These are phyloP conservation scores for Ruditapes philippinarum DNA, from an alignment of 1,140 invertebrate species.

Conservation along the genomic window DNA sequence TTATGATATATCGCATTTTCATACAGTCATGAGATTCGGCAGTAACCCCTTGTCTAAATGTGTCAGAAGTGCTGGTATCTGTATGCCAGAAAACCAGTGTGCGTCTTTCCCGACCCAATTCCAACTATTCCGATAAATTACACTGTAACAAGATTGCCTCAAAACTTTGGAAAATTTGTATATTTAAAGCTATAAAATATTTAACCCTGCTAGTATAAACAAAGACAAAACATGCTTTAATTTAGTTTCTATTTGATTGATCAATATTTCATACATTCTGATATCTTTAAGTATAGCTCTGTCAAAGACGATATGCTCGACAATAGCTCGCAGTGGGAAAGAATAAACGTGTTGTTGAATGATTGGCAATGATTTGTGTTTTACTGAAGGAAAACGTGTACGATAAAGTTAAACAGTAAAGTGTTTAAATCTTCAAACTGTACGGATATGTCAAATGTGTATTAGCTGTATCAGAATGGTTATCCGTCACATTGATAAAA, in stretches of 20 bases:
- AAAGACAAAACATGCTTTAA: no score
- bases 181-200: no score
- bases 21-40: slow-evolving; percentile 47
- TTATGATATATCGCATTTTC: slow-evolving; percentile 68
- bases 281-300: background rate
- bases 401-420: background rate
- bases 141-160: background rate
- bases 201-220: no score
- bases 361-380: slow-evolving; percentile 39
- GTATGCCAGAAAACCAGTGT: background rate
- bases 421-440: slow-evolving; percentile 47
- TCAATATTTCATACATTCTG: slow-evolving; percentile 2
- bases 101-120: background rate
- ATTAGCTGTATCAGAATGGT: slow-evolving; percentile 47
- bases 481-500: slow-evolving; percentile 61
- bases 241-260: no score
- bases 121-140: background rate
- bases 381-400: background rate
- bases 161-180: background rate
- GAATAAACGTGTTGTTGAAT: slow-evolving; percentile 42
- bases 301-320: background rate
- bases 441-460: slow-evolving; percentile 52
- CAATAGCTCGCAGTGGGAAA: slow-evolving; percentile 1
- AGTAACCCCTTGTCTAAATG: background rate
- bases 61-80: background rate